Evolutionary conservation across 2,888 invertebrate genomes (phyloP).

Genomic region (Vesta saturnalis): DNA sequence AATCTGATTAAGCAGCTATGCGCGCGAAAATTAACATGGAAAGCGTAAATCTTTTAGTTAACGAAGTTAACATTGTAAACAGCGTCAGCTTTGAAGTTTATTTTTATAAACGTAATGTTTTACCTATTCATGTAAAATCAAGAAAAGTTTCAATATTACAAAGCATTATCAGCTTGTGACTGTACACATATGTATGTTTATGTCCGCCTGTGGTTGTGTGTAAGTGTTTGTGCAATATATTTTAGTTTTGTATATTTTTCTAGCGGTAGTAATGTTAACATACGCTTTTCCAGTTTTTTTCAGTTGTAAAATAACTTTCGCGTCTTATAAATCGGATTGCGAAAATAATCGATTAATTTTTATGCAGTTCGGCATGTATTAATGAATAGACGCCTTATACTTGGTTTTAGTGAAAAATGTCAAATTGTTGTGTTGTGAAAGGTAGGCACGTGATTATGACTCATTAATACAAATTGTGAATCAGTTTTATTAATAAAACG

Average conservation of each 20-base stretch:
- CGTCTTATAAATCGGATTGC: background rate
- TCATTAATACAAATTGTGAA: too few species aligned
- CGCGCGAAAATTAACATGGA: background rate
- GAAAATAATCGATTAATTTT: background rate
- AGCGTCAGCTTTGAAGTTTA: background rate
- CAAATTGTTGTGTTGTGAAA: background rate
- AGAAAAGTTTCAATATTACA: too few species aligned
- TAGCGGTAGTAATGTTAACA: conserved; percentile 33
- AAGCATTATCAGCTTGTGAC: too few species aligned
- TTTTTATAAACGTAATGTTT: background rate
- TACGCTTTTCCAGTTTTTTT: conserved; percentile 5
- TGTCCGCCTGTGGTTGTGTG: too few species aligned
- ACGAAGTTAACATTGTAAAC: background rate
- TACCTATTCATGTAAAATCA: background rate
- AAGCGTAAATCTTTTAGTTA: background rate
- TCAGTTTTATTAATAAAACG: background rate
- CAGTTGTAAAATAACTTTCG: background rate
- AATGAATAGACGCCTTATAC: background rate
- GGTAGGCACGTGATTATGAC: background rate
- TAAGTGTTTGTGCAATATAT: conserved; percentile 31
- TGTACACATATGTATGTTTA: too few species aligned
- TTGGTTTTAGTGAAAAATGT: background rate
- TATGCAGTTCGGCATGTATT: background rate
- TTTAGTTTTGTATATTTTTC: conserved; percentile 43
- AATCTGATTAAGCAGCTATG: background rate